Percentiles rank a stretch among this genome's conserved stretches.
phyloP scores from a whole-genome alignment of 53 echinoderm and acorn worm species.

The Hippasteria phrygiana region DNA sequence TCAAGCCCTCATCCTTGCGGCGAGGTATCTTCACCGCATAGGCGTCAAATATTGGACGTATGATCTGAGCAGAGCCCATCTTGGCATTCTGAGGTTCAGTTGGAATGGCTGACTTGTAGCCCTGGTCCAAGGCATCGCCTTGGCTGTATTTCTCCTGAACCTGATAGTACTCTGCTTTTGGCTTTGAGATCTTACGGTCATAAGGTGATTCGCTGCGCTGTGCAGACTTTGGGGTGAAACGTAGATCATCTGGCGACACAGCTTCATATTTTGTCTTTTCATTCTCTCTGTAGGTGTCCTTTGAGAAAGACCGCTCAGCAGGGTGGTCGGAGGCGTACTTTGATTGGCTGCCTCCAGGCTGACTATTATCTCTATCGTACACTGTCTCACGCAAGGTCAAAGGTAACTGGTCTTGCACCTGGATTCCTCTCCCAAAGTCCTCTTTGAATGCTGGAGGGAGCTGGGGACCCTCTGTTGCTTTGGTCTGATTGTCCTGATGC shows the following conservation, averaged over 20 bases:
- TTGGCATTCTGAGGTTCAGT: slow-evolving; percentile 32
- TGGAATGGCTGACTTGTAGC: background rate
- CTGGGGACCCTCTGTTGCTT: slow-evolving; percentile 3
- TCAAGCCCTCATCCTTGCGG: slow-evolving; percentile 89
- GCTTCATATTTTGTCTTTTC: slow-evolving; percentile 53
- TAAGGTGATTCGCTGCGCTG: slow-evolving; percentile 21
- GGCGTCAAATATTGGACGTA: slow-evolving; percentile 75
- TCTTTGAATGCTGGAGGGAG: slow-evolving; percentile 19
- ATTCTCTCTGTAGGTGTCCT: slow-evolving; percentile 30
- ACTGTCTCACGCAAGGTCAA: background rate
- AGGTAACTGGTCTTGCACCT: slow-evolving; percentile 26
- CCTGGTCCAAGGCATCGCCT: background rate
- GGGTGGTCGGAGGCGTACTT: background rate
- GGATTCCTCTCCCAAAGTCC: slow-evolving; percentile 7
- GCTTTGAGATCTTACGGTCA: slow-evolving; percentile 11
- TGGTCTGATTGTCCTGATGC: background rate
- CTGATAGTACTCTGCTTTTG: slow-evolving; percentile 33
- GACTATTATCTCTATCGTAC: background rate
- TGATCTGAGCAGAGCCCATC: slow-evolving; percentile 23
- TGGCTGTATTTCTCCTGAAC: slow-evolving; percentile 40
- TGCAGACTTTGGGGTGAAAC: slow-evolving; percentile 21
- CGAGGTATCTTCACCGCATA: slow-evolving; percentile 84
- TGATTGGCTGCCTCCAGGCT: background rate
- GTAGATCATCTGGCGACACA: slow-evolving; percentile 51
- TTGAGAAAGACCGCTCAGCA: slow-evolving; percentile 11